Conservation (phyloP, 2,797 vertebrate genomes). For the Distichodus sexfasciatus region DNA sequence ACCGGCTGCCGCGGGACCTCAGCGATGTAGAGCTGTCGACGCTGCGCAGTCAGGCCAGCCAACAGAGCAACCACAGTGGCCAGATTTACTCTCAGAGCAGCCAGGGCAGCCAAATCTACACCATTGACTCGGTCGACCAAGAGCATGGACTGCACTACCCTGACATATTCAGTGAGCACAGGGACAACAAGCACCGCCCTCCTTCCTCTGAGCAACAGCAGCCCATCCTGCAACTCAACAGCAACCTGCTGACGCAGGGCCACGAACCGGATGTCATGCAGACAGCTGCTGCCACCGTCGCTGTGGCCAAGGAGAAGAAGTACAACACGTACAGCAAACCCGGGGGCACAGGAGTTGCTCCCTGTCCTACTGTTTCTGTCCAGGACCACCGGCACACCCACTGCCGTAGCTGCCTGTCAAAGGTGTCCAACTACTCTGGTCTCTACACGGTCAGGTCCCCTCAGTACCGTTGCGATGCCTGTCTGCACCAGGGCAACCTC, state of each 20-base stretch:
- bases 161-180: conserved; percentile 77
- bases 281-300: conserved; percentile 1
- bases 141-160: conserved; percentile 85
- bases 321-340: conserved; percentile 77
- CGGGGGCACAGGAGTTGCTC: conserved; percentile 53
- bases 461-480: conserved; percentile 90
- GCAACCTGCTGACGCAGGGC: conserved; percentile 74
- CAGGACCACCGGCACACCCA: conserved; percentile 77
- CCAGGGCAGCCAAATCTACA: conserved; percentile 84
- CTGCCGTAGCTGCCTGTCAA: conserved; percentile 93
- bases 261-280: conserved; percentile 65
- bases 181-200: conserved; percentile 64
- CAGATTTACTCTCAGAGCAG: conserved; percentile 62
- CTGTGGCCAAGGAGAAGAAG: conserved; percentile 71
- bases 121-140: conserved; percentile 83
- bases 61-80: conserved; percentile 69
- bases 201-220: conserved; percentile 44
- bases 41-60: conserved; percentile 78
- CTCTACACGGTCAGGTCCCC: conserved; percentile 89
- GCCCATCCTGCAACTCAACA: conserved; percentile 71
- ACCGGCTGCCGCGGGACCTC: conserved; percentile 76
- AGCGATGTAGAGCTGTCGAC: conserved; percentile 81
- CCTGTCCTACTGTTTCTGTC: conserved; percentile 36
- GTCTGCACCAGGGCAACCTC: conserved; percentile 88
- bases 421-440: conserved; percentile 85